phyloP scores from a whole-genome alignment of 2,113 vertebrate genomes.

The Loxodonta africana region DNA sequence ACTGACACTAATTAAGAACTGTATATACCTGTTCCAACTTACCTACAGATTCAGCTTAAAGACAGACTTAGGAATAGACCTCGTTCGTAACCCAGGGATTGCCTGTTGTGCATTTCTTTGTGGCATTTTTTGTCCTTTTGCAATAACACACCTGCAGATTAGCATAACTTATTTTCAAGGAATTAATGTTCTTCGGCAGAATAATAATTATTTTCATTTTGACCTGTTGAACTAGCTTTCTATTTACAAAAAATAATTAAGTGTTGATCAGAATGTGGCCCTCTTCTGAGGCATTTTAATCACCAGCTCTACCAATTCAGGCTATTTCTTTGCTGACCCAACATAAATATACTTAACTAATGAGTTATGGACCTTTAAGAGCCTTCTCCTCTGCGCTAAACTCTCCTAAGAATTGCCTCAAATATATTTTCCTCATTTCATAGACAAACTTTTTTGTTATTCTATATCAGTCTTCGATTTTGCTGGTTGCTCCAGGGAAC shows the following conservation, averaged over 20 bases:
- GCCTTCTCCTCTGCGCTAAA: slow-evolving; percentile 33
- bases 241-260: slow-evolving; percentile 88
- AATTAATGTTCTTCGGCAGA: slow-evolving; percentile 80
- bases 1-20: too few species aligned
- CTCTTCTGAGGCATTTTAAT: slow-evolving; percentile 83
- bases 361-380: slow-evolving; percentile 69
- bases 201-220: slow-evolving; percentile 85
- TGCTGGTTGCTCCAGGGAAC: slow-evolving; percentile 28
- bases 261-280: slow-evolving; percentile 83
- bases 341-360: slow-evolving; percentile 67
- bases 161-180: slow-evolving; percentile 82
- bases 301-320: slow-evolving; percentile 76
- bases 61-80: too few species aligned
- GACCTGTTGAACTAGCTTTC: slow-evolving; percentile 83
- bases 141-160: slow-evolving; percentile 78
- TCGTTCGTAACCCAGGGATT: too few species aligned
- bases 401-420: slow-evolving; percentile 17
- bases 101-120: slow-evolving; percentile 24
- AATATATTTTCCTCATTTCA: not conserved
- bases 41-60: too few species aligned
- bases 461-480: slow-evolving; percentile 53
- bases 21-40: too few species aligned
- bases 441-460: slow-evolving; percentile 28
- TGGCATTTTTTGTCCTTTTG: slow-evolving; percentile 76
- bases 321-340: slow-evolving; percentile 71